Evolutionary conservation across 2,113 vertebrate species (phyloP).

Genomic region (Podilymbus podiceps): DNA sequence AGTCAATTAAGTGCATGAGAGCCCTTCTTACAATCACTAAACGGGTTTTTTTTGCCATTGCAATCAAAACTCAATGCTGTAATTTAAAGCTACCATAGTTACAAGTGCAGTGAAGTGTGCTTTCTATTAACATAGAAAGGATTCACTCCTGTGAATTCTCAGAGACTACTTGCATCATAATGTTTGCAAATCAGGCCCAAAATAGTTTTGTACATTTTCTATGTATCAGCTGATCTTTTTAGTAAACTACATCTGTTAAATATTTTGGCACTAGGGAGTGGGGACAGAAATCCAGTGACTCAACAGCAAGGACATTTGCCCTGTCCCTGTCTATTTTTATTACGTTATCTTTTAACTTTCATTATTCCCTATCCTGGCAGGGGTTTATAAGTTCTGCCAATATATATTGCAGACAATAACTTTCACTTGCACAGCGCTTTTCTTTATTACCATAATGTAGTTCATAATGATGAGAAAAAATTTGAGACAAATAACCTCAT

Average conservation of each 20-base stretch:
- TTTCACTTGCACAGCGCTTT: neutral
- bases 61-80: neutral
- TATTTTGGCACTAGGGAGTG: neutral
- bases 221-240: neutral
- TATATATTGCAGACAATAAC: neutral
- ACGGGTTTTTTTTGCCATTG: neutral
- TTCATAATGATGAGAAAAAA: too few species aligned
- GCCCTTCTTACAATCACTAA: neutral
- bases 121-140: neutral
- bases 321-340: neutral
- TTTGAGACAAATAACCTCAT: constrained; percentile 15
- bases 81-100: neutral
- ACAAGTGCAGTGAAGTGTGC: neutral
- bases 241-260: neutral
- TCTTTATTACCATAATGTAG: neutral
- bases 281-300: neutral
- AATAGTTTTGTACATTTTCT: neutral
- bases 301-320: neutral
- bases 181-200: neutral
- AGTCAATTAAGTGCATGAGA: neutral
- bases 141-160: neutral
- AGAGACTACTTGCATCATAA: neutral
- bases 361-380: neutral
- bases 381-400: neutral
- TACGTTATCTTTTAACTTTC: neutral